Conservation (phyloP, 2,888 invertebrate species). For the Cephus runcator region DNA sequence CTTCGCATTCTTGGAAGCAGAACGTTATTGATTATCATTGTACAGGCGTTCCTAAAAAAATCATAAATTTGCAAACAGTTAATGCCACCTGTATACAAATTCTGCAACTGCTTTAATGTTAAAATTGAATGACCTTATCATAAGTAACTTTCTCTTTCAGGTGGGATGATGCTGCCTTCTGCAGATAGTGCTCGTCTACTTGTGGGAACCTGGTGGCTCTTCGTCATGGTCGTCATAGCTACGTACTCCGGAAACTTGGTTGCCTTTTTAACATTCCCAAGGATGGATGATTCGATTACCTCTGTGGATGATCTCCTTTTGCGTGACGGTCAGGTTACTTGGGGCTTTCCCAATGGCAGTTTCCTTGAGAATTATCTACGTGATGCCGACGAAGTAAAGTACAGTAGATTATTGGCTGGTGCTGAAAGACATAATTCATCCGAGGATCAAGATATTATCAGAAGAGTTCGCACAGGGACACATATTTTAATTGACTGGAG, state of each 20-base stretch:
- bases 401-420: slow-evolving; percentile 69
- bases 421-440: slow-evolving; percentile 63
- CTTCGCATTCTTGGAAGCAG: slow-evolving; percentile 9
- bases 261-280: slow-evolving; percentile 91
- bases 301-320: slow-evolving; percentile 74
- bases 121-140: neutral
- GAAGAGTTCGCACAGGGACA: slow-evolving; percentile 72
- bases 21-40: slow-evolving; percentile 1
- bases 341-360: slow-evolving; percentile 82
- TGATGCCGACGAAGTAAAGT: slow-evolving; percentile 73
- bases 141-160: slow-evolving; percentile 64
- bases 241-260: slow-evolving; percentile 94
- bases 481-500: slow-evolving; percentile 88
- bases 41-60: slow-evolving; percentile 6
- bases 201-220: slow-evolving; percentile 92
- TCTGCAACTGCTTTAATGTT: neutral
- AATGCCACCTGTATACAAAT: neutral
- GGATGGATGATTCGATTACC: slow-evolving; percentile 78
- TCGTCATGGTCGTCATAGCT: slow-evolving; percentile 88
- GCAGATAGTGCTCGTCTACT: slow-evolving; percentile 88
- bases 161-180: slow-evolving; percentile 86
- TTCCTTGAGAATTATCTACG: slow-evolving; percentile 76
- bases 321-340: slow-evolving; percentile 72
- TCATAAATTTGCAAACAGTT: neutral
- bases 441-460: slow-evolving; percentile 60